Evolutionary conservation across 2,797 vertebrate species (phyloP).

Genomic region (Clarias fuscus): DNA sequence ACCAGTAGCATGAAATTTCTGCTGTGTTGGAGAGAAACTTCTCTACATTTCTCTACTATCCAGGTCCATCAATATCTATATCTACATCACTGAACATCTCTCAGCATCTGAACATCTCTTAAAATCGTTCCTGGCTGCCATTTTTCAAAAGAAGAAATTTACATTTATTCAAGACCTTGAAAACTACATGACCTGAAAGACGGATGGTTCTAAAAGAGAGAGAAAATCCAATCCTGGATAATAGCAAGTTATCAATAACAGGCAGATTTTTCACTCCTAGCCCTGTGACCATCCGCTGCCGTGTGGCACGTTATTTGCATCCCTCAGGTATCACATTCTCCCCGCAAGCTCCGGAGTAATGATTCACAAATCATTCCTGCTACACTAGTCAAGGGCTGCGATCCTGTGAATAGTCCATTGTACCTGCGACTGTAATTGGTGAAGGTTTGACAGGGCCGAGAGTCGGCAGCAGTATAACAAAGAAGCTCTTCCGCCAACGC

Average conservation of each 20-base stretch:
- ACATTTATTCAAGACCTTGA: slow-evolving; percentile 67
- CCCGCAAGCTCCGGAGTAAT: slow-evolving; percentile 94
- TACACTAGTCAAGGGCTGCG: slow-evolving; percentile 95
- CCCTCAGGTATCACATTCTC: slow-evolving; percentile 96
- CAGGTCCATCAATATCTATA: neutral
- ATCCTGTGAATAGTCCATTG: slow-evolving; percentile 99
- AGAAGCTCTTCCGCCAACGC: slow-evolving; percentile 93
- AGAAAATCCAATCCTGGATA: slow-evolving; percentile 77
- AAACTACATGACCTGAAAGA: slow-evolving; percentile 61
- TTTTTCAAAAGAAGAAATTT: slow-evolving; percentile 58
- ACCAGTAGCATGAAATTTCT: slow-evolving; percentile 56
- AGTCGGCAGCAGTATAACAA: slow-evolving; percentile 97
- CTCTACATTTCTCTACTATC: neutral
- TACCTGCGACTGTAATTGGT: slow-evolving; percentile 99
- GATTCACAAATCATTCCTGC: slow-evolving; percentile 99
- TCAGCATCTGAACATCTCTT: slow-evolving; percentile 47
- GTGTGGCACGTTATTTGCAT: slow-evolving; percentile 97
- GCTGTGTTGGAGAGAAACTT: slow-evolving; percentile 22
- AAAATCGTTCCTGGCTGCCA: neutral
- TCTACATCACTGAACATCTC: neutral
- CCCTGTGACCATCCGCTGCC: slow-evolving; percentile 85
- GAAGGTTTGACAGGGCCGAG: slow-evolving; percentile 96
- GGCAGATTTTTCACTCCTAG: slow-evolving; percentile 86
- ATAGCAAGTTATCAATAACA: slow-evolving; percentile 72
- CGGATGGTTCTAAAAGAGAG: slow-evolving; percentile 62